Percentiles rank a stretch among this genome's conserved stretches.
Evolutionary conservation across 2,797 vertebrate genomes (phyloP).

Genomic region (Pterois miles): DNA sequence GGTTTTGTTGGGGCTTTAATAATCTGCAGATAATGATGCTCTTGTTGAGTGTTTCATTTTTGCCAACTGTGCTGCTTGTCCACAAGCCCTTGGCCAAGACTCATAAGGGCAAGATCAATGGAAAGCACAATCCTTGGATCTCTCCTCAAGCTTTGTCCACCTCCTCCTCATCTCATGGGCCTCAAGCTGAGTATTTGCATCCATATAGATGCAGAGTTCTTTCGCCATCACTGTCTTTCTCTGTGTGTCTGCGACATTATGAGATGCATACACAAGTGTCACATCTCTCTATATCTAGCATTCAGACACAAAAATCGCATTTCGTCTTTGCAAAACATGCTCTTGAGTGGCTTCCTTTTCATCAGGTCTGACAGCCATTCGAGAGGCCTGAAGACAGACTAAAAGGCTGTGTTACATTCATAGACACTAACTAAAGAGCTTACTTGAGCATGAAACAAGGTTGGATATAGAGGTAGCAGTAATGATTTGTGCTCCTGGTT

Average conservation of each 20-base stretch:
- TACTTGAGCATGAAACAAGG: constrained; percentile 67
- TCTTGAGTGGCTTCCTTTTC: constrained; percentile 61
- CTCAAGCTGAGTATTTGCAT: constrained; percentile 51
- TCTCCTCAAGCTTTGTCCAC: constrained; percentile 23
- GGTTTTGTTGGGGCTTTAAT: constrained; percentile 41
- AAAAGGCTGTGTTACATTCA: constrained; percentile 63
- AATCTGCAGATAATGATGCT: constrained; percentile 53
- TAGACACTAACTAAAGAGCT: constrained; percentile 53
- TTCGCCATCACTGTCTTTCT: constrained; percentile 8
- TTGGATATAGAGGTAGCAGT: constrained; percentile 54
- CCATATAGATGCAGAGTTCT: constrained; percentile 6
- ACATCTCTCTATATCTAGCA: constrained; percentile 40
- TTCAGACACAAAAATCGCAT: constrained; percentile 56
- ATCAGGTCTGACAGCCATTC: constrained; percentile 62
- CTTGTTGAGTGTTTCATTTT: constrained; percentile 49
- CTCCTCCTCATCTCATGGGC: constrained; percentile 14
- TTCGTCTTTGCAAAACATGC: constrained; percentile 45
- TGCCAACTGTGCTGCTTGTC: constrained; percentile 13
- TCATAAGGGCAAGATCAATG: constrained; percentile 44
- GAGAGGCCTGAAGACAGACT: constrained; percentile 49
- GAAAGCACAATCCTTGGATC: constrained; percentile 33
- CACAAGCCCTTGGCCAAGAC: constrained; percentile 25
- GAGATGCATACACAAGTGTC: constrained; percentile 45
- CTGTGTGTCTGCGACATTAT: constrained; percentile 19
- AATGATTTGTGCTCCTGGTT: constrained; percentile 54